Evolutionary conservation across 1,140 invertebrate species (phyloP).

Genomic region (Wiebesia pumilae): DNA sequence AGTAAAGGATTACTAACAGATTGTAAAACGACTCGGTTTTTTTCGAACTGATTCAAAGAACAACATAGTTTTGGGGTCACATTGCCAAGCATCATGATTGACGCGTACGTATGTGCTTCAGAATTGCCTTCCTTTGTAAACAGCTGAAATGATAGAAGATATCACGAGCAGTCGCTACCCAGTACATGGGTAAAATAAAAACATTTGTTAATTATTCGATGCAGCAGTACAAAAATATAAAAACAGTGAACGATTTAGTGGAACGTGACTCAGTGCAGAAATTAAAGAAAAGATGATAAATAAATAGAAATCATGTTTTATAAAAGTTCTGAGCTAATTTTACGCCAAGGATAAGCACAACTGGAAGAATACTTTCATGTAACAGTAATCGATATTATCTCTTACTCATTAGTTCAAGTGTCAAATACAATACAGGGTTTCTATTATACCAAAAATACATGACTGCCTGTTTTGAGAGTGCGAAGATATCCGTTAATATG

Average conservation of each 20-base stretch:
- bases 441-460: too few species aligned
- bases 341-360: background rate
- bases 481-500: too few species aligned
- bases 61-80: background rate
- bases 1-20: background rate
- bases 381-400: too few species aligned
- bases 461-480: too few species aligned
- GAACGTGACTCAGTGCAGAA: background rate
- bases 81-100: background rate
- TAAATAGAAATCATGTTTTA: background rate
- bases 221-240: background rate
- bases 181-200: background rate
- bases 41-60: background rate
- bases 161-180: background rate
- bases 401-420: too few species aligned
- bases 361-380: background rate
- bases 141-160: background rate
- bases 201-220: constrained; percentile 8
- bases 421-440: too few species aligned
- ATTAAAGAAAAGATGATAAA: background rate
- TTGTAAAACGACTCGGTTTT: background rate
- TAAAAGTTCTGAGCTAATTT: background rate
- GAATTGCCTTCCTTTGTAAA: background rate
- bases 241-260: background rate
- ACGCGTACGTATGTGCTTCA: background rate